Evolutionary conservation across 2,888 invertebrate genomes (phyloP).

Genomic region (Pogonocherus hispidulus): DNA sequence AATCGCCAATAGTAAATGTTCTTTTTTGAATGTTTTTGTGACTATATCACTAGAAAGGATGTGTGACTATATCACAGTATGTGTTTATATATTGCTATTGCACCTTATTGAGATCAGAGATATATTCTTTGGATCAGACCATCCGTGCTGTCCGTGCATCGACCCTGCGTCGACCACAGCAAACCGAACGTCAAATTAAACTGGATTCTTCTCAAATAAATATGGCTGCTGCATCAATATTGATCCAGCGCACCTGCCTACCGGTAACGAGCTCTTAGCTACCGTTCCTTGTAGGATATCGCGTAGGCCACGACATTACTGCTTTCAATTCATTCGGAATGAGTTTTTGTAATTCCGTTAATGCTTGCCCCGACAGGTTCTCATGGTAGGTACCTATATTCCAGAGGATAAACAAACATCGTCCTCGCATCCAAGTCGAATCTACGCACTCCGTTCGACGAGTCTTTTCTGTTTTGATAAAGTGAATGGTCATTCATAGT

Average conservation of each 20-base stretch:
- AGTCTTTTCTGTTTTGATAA: too few relatives aligned
- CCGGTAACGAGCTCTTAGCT: constrained; percentile 51
- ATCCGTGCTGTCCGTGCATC: not conserved
- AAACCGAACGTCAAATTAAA: constrained; percentile 22
- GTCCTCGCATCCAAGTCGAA: not conserved
- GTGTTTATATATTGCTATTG: too few relatives aligned
- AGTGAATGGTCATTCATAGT: too few relatives aligned
- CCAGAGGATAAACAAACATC: constrained; percentile 39
- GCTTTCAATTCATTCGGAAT: constrained; percentile 32
- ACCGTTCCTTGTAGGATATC: constrained; percentile 48
- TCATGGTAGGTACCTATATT: constrained; percentile 30
- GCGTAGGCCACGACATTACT: not conserved
- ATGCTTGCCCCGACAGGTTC: constrained; percentile 19
- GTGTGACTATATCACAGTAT: too few relatives aligned
- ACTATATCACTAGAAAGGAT: too few relatives aligned
- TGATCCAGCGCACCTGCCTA: constrained; percentile 58
- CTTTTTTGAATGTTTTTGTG: too few relatives aligned
- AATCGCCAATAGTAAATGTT: too few relatives aligned
- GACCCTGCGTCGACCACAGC: constrained; percentile 14
- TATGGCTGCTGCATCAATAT: constrained; percentile 59
- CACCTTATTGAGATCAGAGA: too few relatives aligned
- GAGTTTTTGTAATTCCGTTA: constrained; percentile 18
- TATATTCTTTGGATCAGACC: not conserved
- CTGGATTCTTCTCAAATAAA: constrained; percentile 42
- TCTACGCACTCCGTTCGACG: too few relatives aligned